Conservation (phyloP, 1,140 invertebrate genomes). For the Ips nitidus region DNA sequence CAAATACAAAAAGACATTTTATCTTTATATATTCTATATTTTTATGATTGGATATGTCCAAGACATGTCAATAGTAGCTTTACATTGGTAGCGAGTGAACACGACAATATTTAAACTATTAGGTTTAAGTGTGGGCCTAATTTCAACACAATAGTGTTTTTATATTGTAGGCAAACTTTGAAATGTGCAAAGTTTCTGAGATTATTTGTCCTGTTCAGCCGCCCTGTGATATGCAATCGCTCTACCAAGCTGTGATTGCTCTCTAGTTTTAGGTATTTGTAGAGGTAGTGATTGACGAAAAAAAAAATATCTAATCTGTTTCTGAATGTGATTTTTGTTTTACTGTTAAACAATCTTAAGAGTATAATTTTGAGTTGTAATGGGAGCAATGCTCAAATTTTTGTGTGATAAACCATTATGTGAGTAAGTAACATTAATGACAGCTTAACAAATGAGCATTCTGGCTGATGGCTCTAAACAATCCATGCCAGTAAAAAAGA, state of each 20-base stretch:
- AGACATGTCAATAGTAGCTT: conserved; percentile 45
- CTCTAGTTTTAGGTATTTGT: conserved; percentile 43
- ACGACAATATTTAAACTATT: conserved; percentile 47
- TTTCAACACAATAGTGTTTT: conserved; percentile 2
- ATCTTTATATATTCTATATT: conserved; percentile 41
- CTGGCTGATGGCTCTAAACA: neutral
- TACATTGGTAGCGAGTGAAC: conserved; percentile 51
- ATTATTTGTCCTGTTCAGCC: conserved; percentile 50
- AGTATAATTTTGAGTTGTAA: conserved; percentile 48
- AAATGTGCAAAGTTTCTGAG: conserved; percentile 23
- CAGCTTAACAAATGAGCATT: conserved; percentile 39
- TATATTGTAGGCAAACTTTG: conserved; percentile 22
- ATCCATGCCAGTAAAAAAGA: neutral
- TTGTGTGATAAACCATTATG: conserved; percentile 33
- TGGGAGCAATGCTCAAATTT: conserved; percentile 44
- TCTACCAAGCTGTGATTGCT: conserved; percentile 34
- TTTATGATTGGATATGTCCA: conserved; percentile 41
- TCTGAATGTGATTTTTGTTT: conserved; percentile 50
- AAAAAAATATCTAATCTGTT: conserved; percentile 45
- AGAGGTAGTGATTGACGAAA: conserved; percentile 18
- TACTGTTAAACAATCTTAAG: conserved; percentile 45
- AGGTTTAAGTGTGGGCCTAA: conserved; percentile 26
- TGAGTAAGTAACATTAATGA: conserved; percentile 22
- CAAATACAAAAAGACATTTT: conserved; percentile 38
- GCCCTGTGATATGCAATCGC: conserved; percentile 47